Conservation (phyloP, 1,140 invertebrate genomes). For the Periplaneta americana region DNA sequence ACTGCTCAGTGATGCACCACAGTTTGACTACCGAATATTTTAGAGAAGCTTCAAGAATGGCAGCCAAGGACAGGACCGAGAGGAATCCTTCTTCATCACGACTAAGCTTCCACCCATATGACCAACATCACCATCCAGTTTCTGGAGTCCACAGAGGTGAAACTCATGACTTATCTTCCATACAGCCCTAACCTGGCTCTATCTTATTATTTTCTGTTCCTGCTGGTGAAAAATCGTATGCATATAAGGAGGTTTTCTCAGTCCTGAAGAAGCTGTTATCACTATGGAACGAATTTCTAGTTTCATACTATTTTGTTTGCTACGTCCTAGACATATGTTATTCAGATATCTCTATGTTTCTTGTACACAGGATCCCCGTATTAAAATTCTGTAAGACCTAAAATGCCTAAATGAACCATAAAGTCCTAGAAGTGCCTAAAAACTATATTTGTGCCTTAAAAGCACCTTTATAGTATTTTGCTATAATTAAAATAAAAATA, state of each 20-base stretch:
- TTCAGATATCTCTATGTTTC: too few relatives aligned
- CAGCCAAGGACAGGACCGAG: neutral
- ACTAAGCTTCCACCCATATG: neutral
- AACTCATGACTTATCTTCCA: neutral
- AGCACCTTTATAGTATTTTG: too few relatives aligned
- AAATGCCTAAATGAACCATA: too few relatives aligned
- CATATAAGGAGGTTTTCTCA: neutral
- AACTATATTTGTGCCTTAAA: too few relatives aligned
- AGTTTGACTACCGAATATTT: neutral
- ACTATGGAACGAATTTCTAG: too few relatives aligned
- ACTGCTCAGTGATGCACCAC: neutral
- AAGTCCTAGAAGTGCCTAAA: too few relatives aligned
- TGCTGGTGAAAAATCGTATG: neutral
- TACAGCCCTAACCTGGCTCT: neutral
- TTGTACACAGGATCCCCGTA: too few relatives aligned
- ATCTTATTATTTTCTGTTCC: too few relatives aligned
- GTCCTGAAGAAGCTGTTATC: neutral
- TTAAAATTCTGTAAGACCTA: too few relatives aligned
- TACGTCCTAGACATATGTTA: too few relatives aligned
- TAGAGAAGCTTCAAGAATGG: neutral
- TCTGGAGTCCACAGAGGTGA: neutral
- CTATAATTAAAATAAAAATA: too few relatives aligned
- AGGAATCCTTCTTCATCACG: neutral
- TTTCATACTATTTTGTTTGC: too few relatives aligned
- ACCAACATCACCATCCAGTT: neutral